Conservation (phyloP, 1,140 invertebrate species). For the Anastrepha ludens region DNA sequence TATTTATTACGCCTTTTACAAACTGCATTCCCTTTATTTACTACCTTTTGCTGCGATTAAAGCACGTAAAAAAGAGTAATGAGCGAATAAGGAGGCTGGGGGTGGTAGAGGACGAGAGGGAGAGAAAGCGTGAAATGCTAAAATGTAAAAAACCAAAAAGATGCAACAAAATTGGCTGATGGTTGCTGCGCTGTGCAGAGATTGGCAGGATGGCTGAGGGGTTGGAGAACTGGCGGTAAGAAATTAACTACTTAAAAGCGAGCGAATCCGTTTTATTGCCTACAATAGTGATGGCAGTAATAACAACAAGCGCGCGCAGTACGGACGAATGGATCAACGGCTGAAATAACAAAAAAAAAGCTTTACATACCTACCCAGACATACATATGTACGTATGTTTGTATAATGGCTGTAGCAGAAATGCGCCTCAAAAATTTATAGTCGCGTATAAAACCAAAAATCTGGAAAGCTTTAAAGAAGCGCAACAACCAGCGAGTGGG, state of each 20-base stretch:
- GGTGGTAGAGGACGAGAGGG: background rate
- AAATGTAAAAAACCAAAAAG: conserved; percentile 24
- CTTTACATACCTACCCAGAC: too few species aligned
- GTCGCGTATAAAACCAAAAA: conserved; percentile 4
- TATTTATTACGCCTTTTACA: conserved; percentile 40
- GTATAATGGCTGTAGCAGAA: background rate
- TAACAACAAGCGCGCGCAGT: background rate
- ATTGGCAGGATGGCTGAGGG: background rate
- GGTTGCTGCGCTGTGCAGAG: background rate
- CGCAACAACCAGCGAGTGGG: background rate
- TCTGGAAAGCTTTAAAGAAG: background rate
- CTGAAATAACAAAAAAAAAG: background rate
- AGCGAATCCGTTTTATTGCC: conserved; percentile 31
- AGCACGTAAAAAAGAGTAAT: background rate
- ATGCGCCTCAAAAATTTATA: conserved; percentile 23
- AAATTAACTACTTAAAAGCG: conserved; percentile 42
- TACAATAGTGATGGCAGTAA: background rate
- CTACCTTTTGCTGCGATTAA: conserved; percentile 30
- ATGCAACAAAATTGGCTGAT: background rate
- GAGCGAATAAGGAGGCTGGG: background rate
- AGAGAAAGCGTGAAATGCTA: background rate
- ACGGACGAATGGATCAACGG: background rate
- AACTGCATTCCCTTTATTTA: conserved; percentile 3
- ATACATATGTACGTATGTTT: too few species aligned
- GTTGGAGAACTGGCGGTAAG: background rate